Base-by-base conservation (phyloP, 2,113 vertebrate species). In the Excalfactoria chinensis region DNA sequence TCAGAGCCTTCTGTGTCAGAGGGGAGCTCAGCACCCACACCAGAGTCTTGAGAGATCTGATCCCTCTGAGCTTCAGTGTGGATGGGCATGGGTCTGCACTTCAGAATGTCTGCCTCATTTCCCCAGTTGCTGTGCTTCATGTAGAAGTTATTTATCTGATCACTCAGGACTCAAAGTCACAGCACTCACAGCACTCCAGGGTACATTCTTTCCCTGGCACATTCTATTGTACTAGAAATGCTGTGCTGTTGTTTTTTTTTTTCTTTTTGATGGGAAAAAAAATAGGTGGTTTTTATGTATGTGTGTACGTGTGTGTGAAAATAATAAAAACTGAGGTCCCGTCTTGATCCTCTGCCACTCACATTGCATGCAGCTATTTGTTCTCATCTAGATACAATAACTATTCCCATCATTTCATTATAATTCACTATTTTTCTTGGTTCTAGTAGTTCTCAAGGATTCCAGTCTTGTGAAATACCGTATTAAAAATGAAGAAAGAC, bases 41-140 rank as follows among this genome's bases (percentile, higher is more conserved):
- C 6, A 1, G 14, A 2, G 32, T 22, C 6, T 18, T 63, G 64
- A 51, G 14, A 0, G 1, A 43, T 30, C 37, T 68, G 2, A 4
- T 69, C 14, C 58, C n/a, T 69, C 48, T 58, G 18, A 40, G 4
- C 13, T 16, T 41, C 23, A 46, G 2, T 3, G 2, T 40, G 16
- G 59, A 11, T 23, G 11, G 20, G 26, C 40, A 64, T 1, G 2
- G 6, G 2, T 67, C 37, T 4, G 7, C 0, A 0, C 1, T 78
- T 10, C 26, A 76, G 49, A 58, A 72, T 28, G 3, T 23, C 41
- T 53, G 2, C 13, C 18, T 55, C 6, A 1, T 83, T 59, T 71
- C 14, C 14, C 23, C 53, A 46, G 6, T 4, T 1, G 1, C 40
- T 35, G 13, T 28, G 4, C 44, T 66, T 46, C 44, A 18, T 46